Conservation (phyloP, 2,797 vertebrate species). For the Jordanella pulchra region DNA sequence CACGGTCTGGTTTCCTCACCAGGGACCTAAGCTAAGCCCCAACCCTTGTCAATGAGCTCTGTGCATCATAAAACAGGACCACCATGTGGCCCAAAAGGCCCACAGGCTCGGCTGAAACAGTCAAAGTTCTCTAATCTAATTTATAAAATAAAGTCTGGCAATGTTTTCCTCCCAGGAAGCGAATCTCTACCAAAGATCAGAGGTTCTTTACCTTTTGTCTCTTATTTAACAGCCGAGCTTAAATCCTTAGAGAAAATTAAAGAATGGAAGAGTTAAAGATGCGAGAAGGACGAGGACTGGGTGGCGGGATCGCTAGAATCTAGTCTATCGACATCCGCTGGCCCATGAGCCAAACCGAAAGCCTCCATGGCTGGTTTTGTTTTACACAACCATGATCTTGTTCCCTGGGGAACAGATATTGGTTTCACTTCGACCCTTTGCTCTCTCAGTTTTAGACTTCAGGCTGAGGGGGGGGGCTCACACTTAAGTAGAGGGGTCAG, state of each 20-base stretch:
- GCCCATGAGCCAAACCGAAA: conserved; percentile 68
- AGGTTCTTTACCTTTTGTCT: conserved; percentile 55
- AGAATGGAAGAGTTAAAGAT: conserved; percentile 2
- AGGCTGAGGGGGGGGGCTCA: conserved; percentile 65
- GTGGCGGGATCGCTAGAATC: conserved; percentile 52
- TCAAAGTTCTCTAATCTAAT: conserved; percentile 76
- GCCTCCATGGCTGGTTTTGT: conserved; percentile 72
- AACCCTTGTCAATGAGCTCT: conserved; percentile 57
- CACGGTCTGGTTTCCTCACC: conserved; percentile 65
- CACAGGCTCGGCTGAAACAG: conserved; percentile 54
- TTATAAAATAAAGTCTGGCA: conserved; percentile 72
- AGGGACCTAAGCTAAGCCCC: conserved; percentile 59
- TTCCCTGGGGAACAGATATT: conserved; percentile 73
- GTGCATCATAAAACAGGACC: conserved; percentile 54
- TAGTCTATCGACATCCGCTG: conserved; percentile 68
- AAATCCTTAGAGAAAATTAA: conserved; percentile 24
- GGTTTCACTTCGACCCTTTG: conserved; percentile 76
- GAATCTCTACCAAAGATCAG: conserved; percentile 59
- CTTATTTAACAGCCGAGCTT: conserved; percentile 34
- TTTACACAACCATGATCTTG: conserved; percentile 76
- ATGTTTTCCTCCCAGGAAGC: conserved; percentile 70
- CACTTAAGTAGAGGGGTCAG: conserved; percentile 68
- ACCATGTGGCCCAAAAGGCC: conserved; percentile 58
- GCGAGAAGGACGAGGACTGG: conserved; percentile 32
- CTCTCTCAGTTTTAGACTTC: conserved; percentile 73